Evolutionary conservation across 2,888 invertebrate genomes (phyloP), one percentile per base, ranked within the genome.

Genomic region (Tanytarsus gracilentus): DNA sequence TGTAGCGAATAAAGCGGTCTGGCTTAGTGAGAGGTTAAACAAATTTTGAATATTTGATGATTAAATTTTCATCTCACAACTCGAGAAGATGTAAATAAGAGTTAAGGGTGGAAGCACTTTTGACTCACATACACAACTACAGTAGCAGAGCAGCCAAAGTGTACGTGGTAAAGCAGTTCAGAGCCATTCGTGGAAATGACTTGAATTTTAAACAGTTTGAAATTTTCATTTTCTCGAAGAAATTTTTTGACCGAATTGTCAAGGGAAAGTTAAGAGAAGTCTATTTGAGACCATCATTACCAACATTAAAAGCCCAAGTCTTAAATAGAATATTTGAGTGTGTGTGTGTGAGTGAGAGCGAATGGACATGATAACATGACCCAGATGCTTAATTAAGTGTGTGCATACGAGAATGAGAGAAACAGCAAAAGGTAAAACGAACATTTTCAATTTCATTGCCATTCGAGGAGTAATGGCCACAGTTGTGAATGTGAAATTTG

Each of bases 11-110:
- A n/a, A 5, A 39, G 18, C 7, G 16, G 44, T 18, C 23, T 44
- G 44, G 23, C 44, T 18, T n/a, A n/a, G 16, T 44, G 23, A 44
- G 18, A 44, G 44, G 44, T 18, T 44, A 23, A 18, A 44, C 44
- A 29, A 29, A 16, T 29, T 51, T 25, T 51, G 51, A 51, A 51
- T 51, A 51, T 51, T 51, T 51, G 51, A 51, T 51, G 51, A 51
- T 27, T 29, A 51, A 51, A 51, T 51, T 51, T 51, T 18, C 44
- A 29, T 27, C 29, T 29, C 4, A 16, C 18, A 14, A n/a, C 16
- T 4, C 51, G 16, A 51, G 16, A 16, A 14, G n/a, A n/a, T 16
- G 16, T 29, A 14, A 29, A 30, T 30, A 51, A 11, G 18, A 23
- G 18, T 18, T 18, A 44, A 44, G 44, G 44, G 44, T 44, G 23